Base-by-base conservation (phyloP, 2,797 vertebrate genomes). In the Cirrhinus molitorella region DNA sequence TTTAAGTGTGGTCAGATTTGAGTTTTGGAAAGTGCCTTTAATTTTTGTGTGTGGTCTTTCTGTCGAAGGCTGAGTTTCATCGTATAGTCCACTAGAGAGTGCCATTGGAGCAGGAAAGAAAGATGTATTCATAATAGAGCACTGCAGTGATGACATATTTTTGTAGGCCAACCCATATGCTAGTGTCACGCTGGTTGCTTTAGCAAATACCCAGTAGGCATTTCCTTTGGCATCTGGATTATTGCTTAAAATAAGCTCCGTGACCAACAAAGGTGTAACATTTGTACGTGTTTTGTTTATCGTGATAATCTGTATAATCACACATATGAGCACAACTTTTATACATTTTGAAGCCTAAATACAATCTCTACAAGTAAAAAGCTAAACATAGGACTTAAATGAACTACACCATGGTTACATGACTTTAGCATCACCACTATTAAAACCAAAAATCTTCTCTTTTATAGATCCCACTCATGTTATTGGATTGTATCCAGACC, bases 401-500 rank as follows among this genome's bases (percentile, higher is more conserved):
- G 3, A 67, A 45, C 6, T 70, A 25, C 40, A 68, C 9, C 40
- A 43, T 40, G 7, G 37, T 40, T 8, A 40, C 37, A 40, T 40
- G 37, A 40, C 37, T 40, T n/a, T n/a, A n/a, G n/a, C n/a, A n/a
- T n/a, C n/a, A n/a, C n/a, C n/a, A n/a, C n/a, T n/a, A 8, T 40
- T 40, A 40, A 40, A 40, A 4, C 6, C 37, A 0, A 40, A 40
- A 40, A 40, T 40, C 94, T 14, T 93, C 94, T 87, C 90, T 92
- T 91, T 16, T 77, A 31, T 91, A 99, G 98, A 99, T 94, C 98
- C 98, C 45, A 99, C 98, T 72, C 98, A 99, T 28, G 98, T 99
- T 88, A 99, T 99, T 83, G 98, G 98, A 83, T 94, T 99, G 84
- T 99, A 99, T 92, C 98, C 98, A 1, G 98, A 99, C 91, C 94